Evolutionary conservation across 2,113 vertebrate species (phyloP).

Genomic region (Brienomyrus longianalis): DNA sequence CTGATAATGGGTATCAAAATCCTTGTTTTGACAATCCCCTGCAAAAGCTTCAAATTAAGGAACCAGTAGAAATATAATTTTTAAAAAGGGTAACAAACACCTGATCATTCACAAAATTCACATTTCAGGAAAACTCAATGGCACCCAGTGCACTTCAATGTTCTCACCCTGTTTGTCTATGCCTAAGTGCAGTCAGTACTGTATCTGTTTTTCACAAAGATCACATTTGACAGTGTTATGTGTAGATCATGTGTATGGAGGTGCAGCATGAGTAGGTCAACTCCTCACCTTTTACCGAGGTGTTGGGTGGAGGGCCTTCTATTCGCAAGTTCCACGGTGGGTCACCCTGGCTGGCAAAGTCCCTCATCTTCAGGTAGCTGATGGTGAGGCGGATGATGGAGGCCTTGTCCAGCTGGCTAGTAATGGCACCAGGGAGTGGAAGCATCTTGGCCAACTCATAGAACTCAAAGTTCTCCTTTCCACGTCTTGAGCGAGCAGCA

Average conservation of each 20-base stretch:
- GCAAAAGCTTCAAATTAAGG: not conserved
- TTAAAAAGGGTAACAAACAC: not conserved
- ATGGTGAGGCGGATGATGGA: slow-evolving; percentile 98
- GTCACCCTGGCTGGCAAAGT: slow-evolving; percentile 97
- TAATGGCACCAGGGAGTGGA: slow-evolving; percentile 95
- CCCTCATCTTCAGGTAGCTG: slow-evolving; percentile 99
- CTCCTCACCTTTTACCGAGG: slow-evolving; percentile 92
- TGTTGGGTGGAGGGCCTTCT: slow-evolving; percentile 97
- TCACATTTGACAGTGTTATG: not conserved
- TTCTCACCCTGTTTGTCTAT: not conserved
- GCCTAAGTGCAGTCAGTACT: no score
- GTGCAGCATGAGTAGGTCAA: not conserved
- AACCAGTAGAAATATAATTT: not conserved
- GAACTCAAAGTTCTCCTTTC: slow-evolving; percentile 99
- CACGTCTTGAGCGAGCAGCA: slow-evolving; percentile 89
- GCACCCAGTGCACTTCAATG: not conserved
- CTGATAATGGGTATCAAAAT: not conserved
- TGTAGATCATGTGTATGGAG: not conserved
- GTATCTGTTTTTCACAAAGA: not conserved
- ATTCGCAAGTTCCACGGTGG: slow-evolving; percentile 94
- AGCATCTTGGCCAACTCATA: slow-evolving; percentile 97
- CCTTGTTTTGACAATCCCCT: not conserved
- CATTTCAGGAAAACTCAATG: not conserved
- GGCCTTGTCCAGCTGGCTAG: slow-evolving; percentile 96
- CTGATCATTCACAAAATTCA: not conserved